Conservation (phyloP, 2,888 invertebrate species). For the Drosophila mettleri region DNA sequence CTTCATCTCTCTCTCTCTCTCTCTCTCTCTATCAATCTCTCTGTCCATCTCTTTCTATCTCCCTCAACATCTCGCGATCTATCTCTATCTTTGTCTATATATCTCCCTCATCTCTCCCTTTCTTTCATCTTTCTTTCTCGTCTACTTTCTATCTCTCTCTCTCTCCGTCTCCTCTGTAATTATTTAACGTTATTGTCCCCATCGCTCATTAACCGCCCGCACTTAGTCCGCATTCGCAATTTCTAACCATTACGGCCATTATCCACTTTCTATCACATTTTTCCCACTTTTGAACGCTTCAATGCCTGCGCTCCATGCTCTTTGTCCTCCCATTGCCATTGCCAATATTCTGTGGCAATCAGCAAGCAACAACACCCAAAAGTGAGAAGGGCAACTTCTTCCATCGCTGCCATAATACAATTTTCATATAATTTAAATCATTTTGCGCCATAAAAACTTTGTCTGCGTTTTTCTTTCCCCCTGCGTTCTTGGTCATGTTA, state of each 20-base stretch:
- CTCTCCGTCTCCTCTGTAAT: background rate
- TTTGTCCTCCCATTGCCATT: background rate
- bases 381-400: slow-evolving; percentile 30
- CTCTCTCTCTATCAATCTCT: background rate
- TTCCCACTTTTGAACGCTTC: slow-evolving; percentile 64
- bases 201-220: slow-evolving; percentile 27
- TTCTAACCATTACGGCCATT: slow-evolving; percentile 55
- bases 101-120: background rate
- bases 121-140: too few relatives aligned
- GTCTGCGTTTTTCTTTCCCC: slow-evolving; percentile 30
- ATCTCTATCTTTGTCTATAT: too few relatives aligned
- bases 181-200: slow-evolving; percentile 13
- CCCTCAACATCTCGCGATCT: too few relatives aligned
- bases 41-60: background rate
- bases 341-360: slow-evolving; percentile 5
- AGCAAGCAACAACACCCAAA: background rate
- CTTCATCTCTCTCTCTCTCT: too few relatives aligned
- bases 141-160: background rate
- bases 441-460: slow-evolving; percentile 73
- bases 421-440: slow-evolving; percentile 76
- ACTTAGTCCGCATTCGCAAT: slow-evolving; percentile 24
- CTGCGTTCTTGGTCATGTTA: background rate
- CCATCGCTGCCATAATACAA: slow-evolving; percentile 55
- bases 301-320: slow-evolving; percentile 57
- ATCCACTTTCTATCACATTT: slow-evolving; percentile 72